phyloP scores from a whole-genome alignment of 1,140 invertebrate genomes.

The Pseudoatta argentina region DNA sequence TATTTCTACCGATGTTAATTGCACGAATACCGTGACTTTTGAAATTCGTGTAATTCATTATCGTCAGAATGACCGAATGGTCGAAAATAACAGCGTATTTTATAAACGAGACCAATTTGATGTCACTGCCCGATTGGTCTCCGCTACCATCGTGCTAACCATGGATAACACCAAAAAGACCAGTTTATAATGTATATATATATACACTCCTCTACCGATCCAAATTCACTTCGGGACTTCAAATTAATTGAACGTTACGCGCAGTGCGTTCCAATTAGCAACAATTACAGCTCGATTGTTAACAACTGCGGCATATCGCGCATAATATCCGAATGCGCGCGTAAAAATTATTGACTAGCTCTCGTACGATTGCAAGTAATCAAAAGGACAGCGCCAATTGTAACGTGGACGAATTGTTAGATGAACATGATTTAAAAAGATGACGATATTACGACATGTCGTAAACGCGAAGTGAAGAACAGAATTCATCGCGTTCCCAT shows the following conservation, averaged over 20 bases:
- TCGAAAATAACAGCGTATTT: slow-evolving; percentile 35
- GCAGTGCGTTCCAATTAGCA: slow-evolving; percentile 45
- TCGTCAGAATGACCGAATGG: neutral
- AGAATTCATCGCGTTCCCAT: slow-evolving; percentile 16
- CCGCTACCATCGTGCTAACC: neutral
- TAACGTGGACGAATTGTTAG: neutral
- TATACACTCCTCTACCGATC: neutral
- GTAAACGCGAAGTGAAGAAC: slow-evolving; percentile 4
- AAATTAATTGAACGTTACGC: slow-evolving; percentile 54
- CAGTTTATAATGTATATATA: slow-evolving; percentile 32
- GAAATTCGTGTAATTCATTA: slow-evolving; percentile 20
- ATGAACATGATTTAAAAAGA: slow-evolving; percentile 39
- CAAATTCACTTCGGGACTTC: slow-evolving; percentile 42
- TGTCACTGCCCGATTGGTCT: neutral
- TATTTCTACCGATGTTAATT: neutral
- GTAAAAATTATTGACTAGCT: slow-evolving; percentile 11
- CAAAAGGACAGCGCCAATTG: neutral
- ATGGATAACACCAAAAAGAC: slow-evolving; percentile 29
- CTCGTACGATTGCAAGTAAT: neutral
- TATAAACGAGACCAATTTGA: slow-evolving; percentile 36
- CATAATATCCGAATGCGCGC: slow-evolving; percentile 13
- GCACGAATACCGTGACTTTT: slow-evolving; percentile 20
- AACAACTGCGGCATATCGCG: slow-evolving; percentile 23
- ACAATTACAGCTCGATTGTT: slow-evolving; percentile 40
- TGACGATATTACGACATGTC: slow-evolving; percentile 26